These are phyloP conservation scores for Caranx melampygus DNA, from an alignment of 2,113 vertebrate species.

Conservation along the genomic window DNA sequence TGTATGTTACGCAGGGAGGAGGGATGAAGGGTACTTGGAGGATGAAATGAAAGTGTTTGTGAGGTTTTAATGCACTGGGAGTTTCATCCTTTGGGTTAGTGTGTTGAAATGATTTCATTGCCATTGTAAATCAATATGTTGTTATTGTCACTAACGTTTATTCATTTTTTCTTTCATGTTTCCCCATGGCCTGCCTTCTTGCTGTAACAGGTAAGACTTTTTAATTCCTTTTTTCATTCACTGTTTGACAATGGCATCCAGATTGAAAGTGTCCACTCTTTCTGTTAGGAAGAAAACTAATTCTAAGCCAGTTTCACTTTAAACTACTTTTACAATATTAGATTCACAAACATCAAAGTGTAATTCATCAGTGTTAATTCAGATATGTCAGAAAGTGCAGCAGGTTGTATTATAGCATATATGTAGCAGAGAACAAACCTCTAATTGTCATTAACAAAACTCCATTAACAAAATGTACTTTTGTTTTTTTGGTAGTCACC, in stretches of 20 bases:
- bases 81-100: too few species aligned
- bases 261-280: background rate
- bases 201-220: slow-evolving; percentile 38
- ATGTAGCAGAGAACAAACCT: background rate
- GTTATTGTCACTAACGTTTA: background rate
- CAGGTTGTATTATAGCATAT: background rate
- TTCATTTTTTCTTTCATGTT: slow-evolving; percentile 30
- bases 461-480: background rate
- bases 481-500: slow-evolving; percentile 6
- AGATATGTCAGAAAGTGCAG: background rate
- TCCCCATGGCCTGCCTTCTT: background rate
- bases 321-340: background rate
- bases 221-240: background rate
- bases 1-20: background rate
- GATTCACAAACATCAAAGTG: background rate
- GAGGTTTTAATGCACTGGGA: background rate
- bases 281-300: background rate
- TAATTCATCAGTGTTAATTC: background rate
- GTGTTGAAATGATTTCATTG: too few species aligned
- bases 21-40: background rate
- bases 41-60: background rate
- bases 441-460: background rate
- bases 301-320: background rate
- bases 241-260: background rate
- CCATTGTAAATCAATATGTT: too few species aligned